Percentiles rank a stretch among this genome's conserved stretches.
Conservation (phyloP, 2,888 invertebrate species). For the Polia nebulosa region DNA sequence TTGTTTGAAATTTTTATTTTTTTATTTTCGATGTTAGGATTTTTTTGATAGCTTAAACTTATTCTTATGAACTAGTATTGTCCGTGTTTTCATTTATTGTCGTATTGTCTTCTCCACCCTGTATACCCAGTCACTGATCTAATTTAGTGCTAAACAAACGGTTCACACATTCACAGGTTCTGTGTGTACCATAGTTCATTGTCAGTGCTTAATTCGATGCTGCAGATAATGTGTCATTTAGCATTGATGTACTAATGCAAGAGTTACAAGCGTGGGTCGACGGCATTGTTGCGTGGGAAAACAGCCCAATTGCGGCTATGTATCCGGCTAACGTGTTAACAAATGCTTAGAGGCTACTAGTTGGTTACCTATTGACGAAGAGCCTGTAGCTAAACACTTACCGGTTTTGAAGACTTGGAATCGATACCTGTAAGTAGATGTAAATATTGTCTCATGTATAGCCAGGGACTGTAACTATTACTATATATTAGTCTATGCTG, state of each 20-base stretch:
- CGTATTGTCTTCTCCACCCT: too few species aligned
- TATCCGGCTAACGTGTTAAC: constrained; percentile 66
- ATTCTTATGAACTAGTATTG: too few species aligned
- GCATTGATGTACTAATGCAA: constrained; percentile 74
- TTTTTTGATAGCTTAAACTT: too few species aligned
- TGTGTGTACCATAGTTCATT: constrained; percentile 54
- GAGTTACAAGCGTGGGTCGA: constrained; percentile 76
- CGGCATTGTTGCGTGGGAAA: constrained; percentile 83
- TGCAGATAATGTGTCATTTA: constrained; percentile 74
- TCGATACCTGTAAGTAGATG: neutral
- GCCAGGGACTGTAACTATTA: too few species aligned
- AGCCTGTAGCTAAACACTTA: constrained; percentile 10
- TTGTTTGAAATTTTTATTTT: too few species aligned
- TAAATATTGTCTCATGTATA: constrained; percentile 8
- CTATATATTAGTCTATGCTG: too few species aligned
- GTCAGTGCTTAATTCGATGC: constrained; percentile 66
- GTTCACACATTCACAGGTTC: constrained; percentile 35
- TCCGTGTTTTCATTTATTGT: too few species aligned
- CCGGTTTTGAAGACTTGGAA: constrained; percentile 8
- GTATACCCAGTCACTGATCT: constrained; percentile 18
- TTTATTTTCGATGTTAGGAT: too few species aligned
- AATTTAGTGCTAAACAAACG: constrained; percentile 34
- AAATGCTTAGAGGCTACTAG: constrained; percentile 51
- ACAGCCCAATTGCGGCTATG: constrained; percentile 79
- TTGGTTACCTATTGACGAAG: constrained; percentile 39